Conservation (phyloP, 2,888 invertebrate genomes). For the Ennomos quercinarius region DNA sequence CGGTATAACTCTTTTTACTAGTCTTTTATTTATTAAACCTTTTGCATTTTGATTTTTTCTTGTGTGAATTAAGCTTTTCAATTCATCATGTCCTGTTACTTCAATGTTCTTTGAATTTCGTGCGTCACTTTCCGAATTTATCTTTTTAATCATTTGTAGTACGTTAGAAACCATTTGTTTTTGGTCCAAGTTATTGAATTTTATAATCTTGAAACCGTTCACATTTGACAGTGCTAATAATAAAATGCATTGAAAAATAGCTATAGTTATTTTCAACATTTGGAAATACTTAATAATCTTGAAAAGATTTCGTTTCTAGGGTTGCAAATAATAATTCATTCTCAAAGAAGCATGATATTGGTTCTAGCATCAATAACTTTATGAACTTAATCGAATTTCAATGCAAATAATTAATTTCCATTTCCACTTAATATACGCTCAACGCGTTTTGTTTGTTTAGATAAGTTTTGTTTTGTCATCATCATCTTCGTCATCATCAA, state of each 20-base stretch:
- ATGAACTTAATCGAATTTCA: no score
- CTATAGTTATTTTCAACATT: slow-evolving; percentile 14
- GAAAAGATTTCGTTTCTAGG: slow-evolving; percentile 1
- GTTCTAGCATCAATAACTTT: not conserved
- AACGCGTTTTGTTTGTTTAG: no score
- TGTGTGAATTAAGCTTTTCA: not conserved
- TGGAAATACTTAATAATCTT: not conserved
- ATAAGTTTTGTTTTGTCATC: no score
- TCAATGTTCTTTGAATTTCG: not conserved
- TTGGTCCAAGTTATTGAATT: slow-evolving; percentile 17
- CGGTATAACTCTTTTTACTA: slow-evolving; percentile 46
- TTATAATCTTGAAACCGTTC: slow-evolving; percentile 11
- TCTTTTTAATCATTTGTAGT: slow-evolving; percentile 2
- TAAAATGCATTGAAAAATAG: slow-evolving; percentile 22
- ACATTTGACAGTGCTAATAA: slow-evolving; percentile 21
- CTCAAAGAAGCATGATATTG: slow-evolving; percentile 23
- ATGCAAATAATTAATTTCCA: no score
- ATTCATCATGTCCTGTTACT: not conserved
- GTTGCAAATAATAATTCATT: slow-evolving; percentile 10
- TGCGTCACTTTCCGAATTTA: not conserved
- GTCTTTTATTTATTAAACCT: slow-evolving; percentile 14
- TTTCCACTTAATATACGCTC: no score
- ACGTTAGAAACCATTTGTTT: slow-evolving; percentile 7
- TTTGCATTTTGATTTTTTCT: slow-evolving; percentile 7
- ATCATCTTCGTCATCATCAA: no score